A percentile compares a stretch with the other conserved stretches of the same genome.
Evolutionary conservation across 2,888 invertebrate genomes (phyloP).

Genomic region (Cantharis nigra): DNA sequence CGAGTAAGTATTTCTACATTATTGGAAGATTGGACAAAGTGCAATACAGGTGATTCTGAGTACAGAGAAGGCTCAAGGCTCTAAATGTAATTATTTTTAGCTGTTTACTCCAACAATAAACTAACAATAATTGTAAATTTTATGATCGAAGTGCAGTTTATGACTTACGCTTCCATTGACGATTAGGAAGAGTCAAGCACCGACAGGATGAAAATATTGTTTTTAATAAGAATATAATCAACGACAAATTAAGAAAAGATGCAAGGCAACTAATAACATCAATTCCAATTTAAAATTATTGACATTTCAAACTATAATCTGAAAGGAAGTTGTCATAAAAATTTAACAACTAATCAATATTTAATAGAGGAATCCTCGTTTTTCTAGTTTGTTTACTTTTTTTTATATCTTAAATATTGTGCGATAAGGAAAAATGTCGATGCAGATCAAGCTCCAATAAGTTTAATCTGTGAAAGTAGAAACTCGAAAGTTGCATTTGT

Average conservation of each 20-base stretch:
- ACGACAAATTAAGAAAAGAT: background rate
- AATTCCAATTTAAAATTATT: background rate
- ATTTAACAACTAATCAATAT: background rate
- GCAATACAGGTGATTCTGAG: background rate
- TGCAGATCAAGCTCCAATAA: conserved; percentile 7
- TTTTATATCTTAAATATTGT: background rate
- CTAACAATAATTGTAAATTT: no score
- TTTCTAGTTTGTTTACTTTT: background rate
- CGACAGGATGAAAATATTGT: background rate
- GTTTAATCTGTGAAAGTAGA: conserved; percentile 13
- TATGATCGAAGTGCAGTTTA: no score
- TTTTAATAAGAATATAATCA: background rate
- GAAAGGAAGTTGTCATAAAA: background rate
- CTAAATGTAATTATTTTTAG: no score
- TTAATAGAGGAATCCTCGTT: background rate
- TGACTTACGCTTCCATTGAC: no score
- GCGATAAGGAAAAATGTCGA: background rate
- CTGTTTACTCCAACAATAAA: no score
- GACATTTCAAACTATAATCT: background rate
- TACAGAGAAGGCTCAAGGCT: background rate
- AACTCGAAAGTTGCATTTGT: background rate
- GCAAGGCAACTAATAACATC: background rate
- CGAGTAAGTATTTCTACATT: background rate
- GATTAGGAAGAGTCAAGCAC: background rate
- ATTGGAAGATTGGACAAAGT: background rate